A percentile compares a stretch with the other conserved stretches of the same genome.
Evolutionary conservation across 2,113 vertebrate genomes (phyloP).

Genomic region (Oncorhynchus clarkii): DNA sequence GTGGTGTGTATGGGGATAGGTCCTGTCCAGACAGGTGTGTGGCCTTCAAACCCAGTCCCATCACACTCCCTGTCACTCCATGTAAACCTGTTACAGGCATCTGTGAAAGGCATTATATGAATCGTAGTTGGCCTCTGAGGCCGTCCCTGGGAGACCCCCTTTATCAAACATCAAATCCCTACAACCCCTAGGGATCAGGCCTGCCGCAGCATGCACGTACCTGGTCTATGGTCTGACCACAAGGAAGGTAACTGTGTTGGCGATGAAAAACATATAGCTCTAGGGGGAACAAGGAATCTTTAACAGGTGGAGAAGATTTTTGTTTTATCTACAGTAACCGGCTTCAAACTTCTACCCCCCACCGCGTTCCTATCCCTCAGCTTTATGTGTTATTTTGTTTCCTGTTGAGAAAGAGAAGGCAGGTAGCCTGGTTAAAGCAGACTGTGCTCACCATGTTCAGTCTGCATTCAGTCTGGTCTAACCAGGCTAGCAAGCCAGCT

Average conservation of each 20-base stretch:
- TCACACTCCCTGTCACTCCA: slow-evolving; percentile 26
- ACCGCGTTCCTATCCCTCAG: neutral
- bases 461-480: neutral
- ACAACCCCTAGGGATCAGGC: slow-evolving; percentile 5
- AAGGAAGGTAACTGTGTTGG: slow-evolving; percentile 31
- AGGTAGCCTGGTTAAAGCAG: too few species aligned
- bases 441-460: slow-evolving; percentile 22
- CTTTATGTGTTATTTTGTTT: neutral
- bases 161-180: slow-evolving; percentile 48
- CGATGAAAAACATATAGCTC: slow-evolving; percentile 6
- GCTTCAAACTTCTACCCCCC: neutral
- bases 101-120: slow-evolving; percentile 59
- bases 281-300: neutral
- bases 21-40: slow-evolving; percentile 23
- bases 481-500: neutral
- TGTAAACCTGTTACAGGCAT: slow-evolving; percentile 38
- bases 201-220: slow-evolving; percentile 9
- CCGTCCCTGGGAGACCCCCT: slow-evolving; percentile 43
- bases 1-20: slow-evolving; percentile 6
- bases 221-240: slow-evolving; percentile 6
- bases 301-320: neutral
- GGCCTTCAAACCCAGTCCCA: slow-evolving; percentile 29
- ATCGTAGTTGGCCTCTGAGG: slow-evolving; percentile 42
- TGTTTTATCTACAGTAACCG: neutral
- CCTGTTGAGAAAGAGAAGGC: neutral